phyloP scores from a whole-genome alignment of 2,888 invertebrate genomes.

The Germaria angustata region DNA sequence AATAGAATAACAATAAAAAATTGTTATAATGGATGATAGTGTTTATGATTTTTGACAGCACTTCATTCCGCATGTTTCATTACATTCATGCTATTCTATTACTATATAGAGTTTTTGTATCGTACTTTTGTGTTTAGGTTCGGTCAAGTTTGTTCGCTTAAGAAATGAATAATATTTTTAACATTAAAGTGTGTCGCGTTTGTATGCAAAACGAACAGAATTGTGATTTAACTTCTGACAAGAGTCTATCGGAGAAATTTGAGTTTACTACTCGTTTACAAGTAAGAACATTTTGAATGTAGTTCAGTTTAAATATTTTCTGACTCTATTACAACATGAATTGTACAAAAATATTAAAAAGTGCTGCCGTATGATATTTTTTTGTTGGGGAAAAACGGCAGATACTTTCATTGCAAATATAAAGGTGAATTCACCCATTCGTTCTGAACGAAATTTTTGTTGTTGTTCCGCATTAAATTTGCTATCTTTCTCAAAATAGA shows the following conservation, averaged over 20 bases:
- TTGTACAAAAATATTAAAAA: not conserved
- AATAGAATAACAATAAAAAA: too few species aligned
- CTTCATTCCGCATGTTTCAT: constrained; percentile 39
- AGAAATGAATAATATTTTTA: constrained; percentile 74
- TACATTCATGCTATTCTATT: constrained; percentile 41
- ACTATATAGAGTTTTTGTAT: constrained; percentile 11
- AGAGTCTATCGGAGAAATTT: constrained; percentile 71
- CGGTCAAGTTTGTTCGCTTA: not conserved
- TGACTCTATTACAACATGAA: constrained; percentile 52
- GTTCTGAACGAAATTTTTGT: too few species aligned
- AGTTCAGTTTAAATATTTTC: constrained; percentile 10
- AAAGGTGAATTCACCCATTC: too few species aligned
- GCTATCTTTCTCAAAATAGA: too few species aligned
- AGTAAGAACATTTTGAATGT: constrained; percentile 68
- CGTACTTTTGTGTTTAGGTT: not conserved
- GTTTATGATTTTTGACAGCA: not conserved
- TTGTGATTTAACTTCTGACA: constrained; percentile 67
- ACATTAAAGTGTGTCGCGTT: constrained; percentile 74
- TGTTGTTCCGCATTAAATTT: too few species aligned
- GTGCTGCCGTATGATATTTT: constrained; percentile 3
- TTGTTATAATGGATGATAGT: not conserved
- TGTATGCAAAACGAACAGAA: constrained; percentile 74
- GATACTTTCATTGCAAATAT: too few species aligned
- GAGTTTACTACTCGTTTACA: constrained; percentile 72
- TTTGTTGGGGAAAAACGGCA: too few species aligned